Evolutionary conservation across 1,140 invertebrate species (phyloP), one percentile per base, ranked within the genome.

Genomic region (Camponotus vicinus): DNA sequence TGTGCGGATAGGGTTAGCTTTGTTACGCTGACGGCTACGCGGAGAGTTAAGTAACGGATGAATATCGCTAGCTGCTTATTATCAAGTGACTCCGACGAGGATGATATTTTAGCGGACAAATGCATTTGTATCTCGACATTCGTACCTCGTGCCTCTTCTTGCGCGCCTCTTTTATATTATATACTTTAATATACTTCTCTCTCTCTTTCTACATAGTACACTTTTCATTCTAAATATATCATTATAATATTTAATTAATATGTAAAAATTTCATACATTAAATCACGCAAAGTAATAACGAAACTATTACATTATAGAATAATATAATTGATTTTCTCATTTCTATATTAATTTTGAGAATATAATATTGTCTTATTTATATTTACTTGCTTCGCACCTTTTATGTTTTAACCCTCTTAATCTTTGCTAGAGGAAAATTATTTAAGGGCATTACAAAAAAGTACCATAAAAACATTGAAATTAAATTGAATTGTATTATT

Each of bases 41-140:
- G 45, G 88, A 49, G 55, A 73, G 79, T 83, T 86, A 86, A 88
- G 55, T 88, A 89, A 71, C 71, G 45, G 73, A 89, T 77, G 88
- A 89, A 89, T 89, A 83, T 70, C 73, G 73, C 76, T 78, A 82
- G 88, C 59, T 86, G 88, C 85, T 89, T 88, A 77, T 89, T 89
- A 89, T 86, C 84, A 85, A 86, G 80, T 89, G 40, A 86, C 88
- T 89, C 80, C 59, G 88, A 76, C 88, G 78, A 45, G 42, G 64
- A 89, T 89, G 88, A 66, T 77, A 63, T 86, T 63, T 85, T 78
- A 64, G 21, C 73, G 8, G 32, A 32, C 52, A 34, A 79, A 61
- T 64, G 15, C 55, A 80, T 37, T 45, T 34, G 32, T 63, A 52
- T 3, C 59, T 18, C 73, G 45, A 64, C 37, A 64, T n/a, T 78